Percentiles rank a stretch among this genome's conserved stretches.
phyloP scores from a whole-genome alignment of 53 echinoderm and acorn worm species.

The Paracentrotus lividus region DNA sequence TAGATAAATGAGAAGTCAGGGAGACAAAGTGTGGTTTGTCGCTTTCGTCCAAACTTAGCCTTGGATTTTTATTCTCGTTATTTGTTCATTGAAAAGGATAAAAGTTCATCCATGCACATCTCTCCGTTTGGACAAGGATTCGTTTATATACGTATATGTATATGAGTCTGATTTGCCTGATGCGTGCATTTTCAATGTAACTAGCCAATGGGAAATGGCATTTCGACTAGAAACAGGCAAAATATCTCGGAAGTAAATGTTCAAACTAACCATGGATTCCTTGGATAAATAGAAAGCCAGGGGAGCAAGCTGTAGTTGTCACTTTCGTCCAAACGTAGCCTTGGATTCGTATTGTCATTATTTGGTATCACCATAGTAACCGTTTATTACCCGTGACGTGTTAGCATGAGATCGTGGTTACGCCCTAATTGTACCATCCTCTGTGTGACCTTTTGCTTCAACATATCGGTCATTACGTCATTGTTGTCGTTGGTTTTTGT shows the following conservation, averaged over 20 bases:
- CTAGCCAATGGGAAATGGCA: neutral
- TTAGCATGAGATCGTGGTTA: neutral
- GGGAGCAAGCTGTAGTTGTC: neutral
- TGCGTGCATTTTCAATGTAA: neutral
- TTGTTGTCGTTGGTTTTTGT: too few relatives aligned
- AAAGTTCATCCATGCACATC: neutral
- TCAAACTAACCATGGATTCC: neutral
- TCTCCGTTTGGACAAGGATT: neutral
- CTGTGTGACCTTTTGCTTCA: neutral
- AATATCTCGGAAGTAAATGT: neutral
- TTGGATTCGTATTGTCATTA: neutral
- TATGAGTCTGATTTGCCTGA: too few relatives aligned
- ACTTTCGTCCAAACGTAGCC: neutral
- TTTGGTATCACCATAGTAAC: slow-evolving; percentile 36
- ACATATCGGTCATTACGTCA: neutral
- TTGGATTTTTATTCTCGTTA: neutral
- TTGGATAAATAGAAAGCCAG: neutral
- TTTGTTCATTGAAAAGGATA: neutral
- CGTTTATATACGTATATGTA: neutral
- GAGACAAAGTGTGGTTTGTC: neutral
- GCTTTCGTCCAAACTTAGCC: neutral
- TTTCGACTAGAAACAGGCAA: neutral
- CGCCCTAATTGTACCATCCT: slow-evolving; percentile 30
- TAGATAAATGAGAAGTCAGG: neutral
- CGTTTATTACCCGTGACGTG: slow-evolving; percentile 21